Evolutionary conservation across 2,113 vertebrate species (phyloP), one percentile per base, ranked within the genome.

Genomic region (Romanogobio albipinnatus): DNA sequence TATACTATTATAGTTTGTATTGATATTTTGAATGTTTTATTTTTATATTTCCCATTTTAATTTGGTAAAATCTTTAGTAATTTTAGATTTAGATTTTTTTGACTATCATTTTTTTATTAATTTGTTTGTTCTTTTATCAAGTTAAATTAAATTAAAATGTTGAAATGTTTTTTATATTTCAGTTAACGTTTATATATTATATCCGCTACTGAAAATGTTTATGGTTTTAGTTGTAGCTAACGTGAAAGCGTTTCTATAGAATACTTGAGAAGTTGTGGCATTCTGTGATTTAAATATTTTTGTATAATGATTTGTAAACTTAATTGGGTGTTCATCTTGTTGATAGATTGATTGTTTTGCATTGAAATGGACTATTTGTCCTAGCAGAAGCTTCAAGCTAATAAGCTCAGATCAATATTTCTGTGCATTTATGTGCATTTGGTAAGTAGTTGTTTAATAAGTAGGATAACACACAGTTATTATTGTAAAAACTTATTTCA

Each of bases 251-350:
- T 74, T 73, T 24, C 22, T 39, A 71, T 45, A 45, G 10, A 24
- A 73, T 14, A 49, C 9, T 47, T 47, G 43, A 47, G 47, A 24
- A n/a, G 43, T 14, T 15, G 1, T 39, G 33, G 33, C 15, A 3
- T 70, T 70, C 36, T 70, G 36, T 74, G n/a, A 47, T 74, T 74
- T 74, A 15, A 24, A 74, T 74, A 47, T 8, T 24, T 74, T 74
- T 47, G 43, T 26, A 47, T 47, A 74, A 74, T 74, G 43, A 47
- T 26, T 70, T 45, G 10, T 74, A 47, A 47, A 74, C 70, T 47
- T 13, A 73, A 73, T 47, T 14, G 43, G 47, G 10, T 15, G 70
- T 24, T 74, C 11, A 24, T 49, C n/a, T 74, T 24, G 70, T 47
- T 47, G n/a, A 43, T 71, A 6, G 17, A 43, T 10, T 1, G 19